Evolutionary conservation across 2,113 vertebrate genomes (phyloP).

Genomic region (Heloderma charlesbogerti): DNA sequence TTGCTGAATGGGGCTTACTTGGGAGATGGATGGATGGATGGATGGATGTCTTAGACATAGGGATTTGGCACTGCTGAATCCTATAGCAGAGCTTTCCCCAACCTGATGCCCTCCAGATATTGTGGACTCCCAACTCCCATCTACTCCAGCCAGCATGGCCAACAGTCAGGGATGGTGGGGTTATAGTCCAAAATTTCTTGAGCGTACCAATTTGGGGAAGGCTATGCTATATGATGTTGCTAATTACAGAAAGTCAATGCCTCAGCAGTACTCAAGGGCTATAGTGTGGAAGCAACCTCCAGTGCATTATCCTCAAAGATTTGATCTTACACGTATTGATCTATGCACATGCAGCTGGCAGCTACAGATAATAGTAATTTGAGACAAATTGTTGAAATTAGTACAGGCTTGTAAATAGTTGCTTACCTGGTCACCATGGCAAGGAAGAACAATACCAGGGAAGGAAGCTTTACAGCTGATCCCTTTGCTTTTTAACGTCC

Average conservation of each 20-base stretch:
- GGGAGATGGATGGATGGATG: neutral
- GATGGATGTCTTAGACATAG: neutral
- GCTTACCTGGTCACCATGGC: neutral
- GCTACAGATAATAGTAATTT: neutral
- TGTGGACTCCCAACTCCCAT: too few species aligned
- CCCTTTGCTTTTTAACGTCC: neutral
- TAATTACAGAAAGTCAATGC: neutral
- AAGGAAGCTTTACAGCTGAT: neutral
- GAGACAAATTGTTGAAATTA: slow-evolving; percentile 17
- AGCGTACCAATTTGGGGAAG: too few species aligned
- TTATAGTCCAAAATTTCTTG: too few species aligned
- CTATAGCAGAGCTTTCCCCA: neutral
- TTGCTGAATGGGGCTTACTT: neutral
- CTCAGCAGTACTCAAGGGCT: neutral
- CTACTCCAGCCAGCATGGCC: too few species aligned
- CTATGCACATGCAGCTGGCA: slow-evolving; percentile 9
- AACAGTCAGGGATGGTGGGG: too few species aligned
- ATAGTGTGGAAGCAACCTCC: neutral
- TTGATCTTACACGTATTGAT: neutral
- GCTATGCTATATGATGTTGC: neutral
- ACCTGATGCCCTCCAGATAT: too few species aligned
- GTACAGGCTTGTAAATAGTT: neutral
- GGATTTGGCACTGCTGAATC: neutral
- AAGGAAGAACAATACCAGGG: neutral
- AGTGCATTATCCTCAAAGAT: slow-evolving; percentile 5